These are phyloP conservation scores for Scaptomyza cyrtandrae DNA, from an alignment of 2,888 invertebrate genomes.

Conservation along the genomic window DNA sequence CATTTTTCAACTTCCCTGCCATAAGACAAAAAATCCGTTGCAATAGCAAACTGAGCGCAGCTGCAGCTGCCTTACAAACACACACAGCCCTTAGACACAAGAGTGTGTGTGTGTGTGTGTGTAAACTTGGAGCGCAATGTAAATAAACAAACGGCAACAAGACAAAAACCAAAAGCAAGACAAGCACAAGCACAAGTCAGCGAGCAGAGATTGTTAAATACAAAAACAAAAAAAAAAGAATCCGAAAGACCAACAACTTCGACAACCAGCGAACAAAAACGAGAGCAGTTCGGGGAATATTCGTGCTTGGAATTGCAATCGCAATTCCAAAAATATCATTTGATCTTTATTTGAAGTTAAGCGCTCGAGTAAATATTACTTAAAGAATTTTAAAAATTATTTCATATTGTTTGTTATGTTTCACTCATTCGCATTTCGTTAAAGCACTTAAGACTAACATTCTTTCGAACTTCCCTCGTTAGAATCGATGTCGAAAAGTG, in stretches of 20 bases:
- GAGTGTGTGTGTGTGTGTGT: conserved; percentile 45
- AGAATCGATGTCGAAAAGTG: conserved; percentile 8
- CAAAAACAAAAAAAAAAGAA: neutral
- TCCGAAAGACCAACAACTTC: conserved; percentile 3
- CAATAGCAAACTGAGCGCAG: conserved; percentile 58
- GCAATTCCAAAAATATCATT: conserved; percentile 1
- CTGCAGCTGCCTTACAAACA: conserved; percentile 48
- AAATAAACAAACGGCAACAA: conserved; percentile 74
- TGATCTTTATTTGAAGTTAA: neutral
- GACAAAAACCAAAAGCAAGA: conserved; percentile 30
- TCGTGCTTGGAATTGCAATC: conserved; percentile 9
- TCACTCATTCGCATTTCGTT: neutral
- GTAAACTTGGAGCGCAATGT: conserved; percentile 77
- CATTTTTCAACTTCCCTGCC: conserved; percentile 25
- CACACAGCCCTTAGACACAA: conserved; percentile 30
- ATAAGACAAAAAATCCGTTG: conserved; percentile 32
- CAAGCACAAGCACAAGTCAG: conserved; percentile 36
- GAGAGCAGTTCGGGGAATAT: conserved; percentile 20
- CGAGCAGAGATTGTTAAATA: conserved; percentile 35
- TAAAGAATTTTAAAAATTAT: too few species aligned
- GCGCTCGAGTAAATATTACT: neutral
- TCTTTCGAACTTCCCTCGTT: conserved; percentile 28
- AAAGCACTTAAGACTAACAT: neutral
- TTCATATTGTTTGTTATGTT: too few species aligned
- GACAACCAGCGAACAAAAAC: conserved; percentile 11